A percentile compares a stretch with the other conserved stretches of the same genome.
Conservation (phyloP, 2,113 vertebrate genomes). For the Microtus ochrogaster region DNA sequence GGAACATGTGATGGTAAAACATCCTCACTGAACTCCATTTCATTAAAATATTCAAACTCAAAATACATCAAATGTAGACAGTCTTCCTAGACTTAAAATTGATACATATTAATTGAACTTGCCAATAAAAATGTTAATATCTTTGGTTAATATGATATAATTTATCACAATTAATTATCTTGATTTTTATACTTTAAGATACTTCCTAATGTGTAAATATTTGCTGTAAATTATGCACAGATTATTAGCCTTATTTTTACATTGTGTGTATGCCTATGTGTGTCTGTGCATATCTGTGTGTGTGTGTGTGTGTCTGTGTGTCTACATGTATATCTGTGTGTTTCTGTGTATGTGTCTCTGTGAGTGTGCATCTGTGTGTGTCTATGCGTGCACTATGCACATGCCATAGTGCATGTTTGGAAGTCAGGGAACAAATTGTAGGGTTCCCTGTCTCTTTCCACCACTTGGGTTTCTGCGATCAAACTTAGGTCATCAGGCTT, state of each 20-base stretch:
- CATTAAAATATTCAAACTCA: conserved; percentile 11
- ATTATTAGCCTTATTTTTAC: not conserved
- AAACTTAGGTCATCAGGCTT: not conserved
- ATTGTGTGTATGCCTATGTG: no score
- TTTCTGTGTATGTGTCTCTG: not conserved
- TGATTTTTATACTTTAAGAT: conserved; percentile 16
- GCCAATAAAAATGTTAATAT: not conserved
- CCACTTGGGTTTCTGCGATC: not conserved
- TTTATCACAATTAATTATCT: not conserved
- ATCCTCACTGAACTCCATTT: not conserved
- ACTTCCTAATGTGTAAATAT: not conserved
- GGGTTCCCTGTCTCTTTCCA: no score
- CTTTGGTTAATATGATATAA: not conserved
- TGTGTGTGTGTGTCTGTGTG: not conserved
- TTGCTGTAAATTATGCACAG: not conserved
- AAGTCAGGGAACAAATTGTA: not conserved
- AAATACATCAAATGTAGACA: not conserved
- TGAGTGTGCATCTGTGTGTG: not conserved
- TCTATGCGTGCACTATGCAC: not conserved
- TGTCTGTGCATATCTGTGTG: not conserved
- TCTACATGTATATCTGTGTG: not conserved
- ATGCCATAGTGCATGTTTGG: not conserved
- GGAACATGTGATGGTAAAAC: not conserved
- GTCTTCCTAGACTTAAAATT: not conserved
- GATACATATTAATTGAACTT: not conserved